Evolutionary conservation across 2,888 invertebrate genomes (phyloP), one percentile per base, ranked within the genome.

Genomic region (Macrophya annulata): DNA sequence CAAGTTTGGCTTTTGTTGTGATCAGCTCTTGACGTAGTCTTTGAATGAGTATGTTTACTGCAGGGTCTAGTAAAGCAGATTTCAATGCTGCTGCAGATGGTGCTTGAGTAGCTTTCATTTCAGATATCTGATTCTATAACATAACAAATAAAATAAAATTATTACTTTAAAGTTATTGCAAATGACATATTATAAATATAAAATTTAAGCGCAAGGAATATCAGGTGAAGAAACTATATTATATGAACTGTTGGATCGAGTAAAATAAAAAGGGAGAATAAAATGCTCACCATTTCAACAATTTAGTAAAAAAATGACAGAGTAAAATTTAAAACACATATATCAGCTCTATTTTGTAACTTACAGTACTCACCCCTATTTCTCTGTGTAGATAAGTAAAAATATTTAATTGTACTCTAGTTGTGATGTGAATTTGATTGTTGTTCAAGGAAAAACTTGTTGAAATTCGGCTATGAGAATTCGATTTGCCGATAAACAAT

Each of bases 1-100:
- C 99, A 88, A 99, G 95, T 92, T 98, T 97, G 84, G 98, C 97
- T 93, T 98, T 97, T 31, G 98, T 97, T 82, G 97, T 96, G 86
- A 98, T 97, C 87, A 99, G 94, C 94, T 99, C 99, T 93, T 97
- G 97, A 90, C 98, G 97, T 92, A 99, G 95, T 93, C 97, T 96
- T 93, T 98, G 97, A 91, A 99, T 97, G 87, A 99, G 95, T 89
- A 99, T 96, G 94, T 99, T 99, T 65, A 99, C 98, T 62, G 99
- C 99, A 37, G 99, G 99, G 94, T 99, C 99, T 89, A 99, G 94
- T 6, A 99, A 94, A 82, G 98, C 97, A 84, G 97, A 96, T 86
- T 98, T 96, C 85, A 98, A 94, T 45, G 97, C 96, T 81, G 96
- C 94, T 25, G 96, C 95, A 68, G 96, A 96, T 85, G 98, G 98